Evolutionary conservation across 2,797 vertebrate species (phyloP), one percentile per base, ranked within the genome.

Genomic region (Malacoraja senta): DNA sequence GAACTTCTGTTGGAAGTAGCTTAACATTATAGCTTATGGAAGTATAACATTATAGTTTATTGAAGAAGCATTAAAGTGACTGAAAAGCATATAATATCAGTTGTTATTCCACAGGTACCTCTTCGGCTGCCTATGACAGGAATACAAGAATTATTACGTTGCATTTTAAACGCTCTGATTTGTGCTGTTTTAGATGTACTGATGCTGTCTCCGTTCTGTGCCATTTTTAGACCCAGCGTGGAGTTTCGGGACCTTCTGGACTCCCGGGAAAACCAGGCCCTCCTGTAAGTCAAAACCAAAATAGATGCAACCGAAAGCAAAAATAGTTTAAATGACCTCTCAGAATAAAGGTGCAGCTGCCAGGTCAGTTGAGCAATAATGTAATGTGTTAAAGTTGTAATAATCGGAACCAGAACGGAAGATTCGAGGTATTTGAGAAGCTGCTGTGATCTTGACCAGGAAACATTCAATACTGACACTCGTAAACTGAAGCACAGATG

Each of bases 221-320:
- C 63, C n/a, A 35, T 24, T 68, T 88, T 68, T 88, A 98, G 98
- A 98, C 95, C 94, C 94, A 95, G 76, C 96, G 96, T 0, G 98
- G 98, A 79, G 94, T 95, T 12, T 93, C 78, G 0, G 98, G 98
- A 76, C 96, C 96, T 21, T 95, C 95, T 71, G 98, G 98, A 94
- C 97, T 97, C 88, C 95, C 96, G 76, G 98, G 98, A 71, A 97
- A 94, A 93, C 95, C 96, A 12, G 98, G 98, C 93, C 93, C 93
- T 32, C 96, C 96, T 95, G 98, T 98, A 93, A 96, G 96, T 95
- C 80, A 68, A 53, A 76, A 74, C 38, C 4, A 92, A 76, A 76
- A 8, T 92, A 32, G n/a, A 88, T 21, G 63, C 63, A 68, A 17
- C n/a, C 35, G 17, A 84, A 35, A 68, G 32, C 71, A 88, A 19